These are phyloP conservation scores for Abscondita cerata DNA, from an alignment of 2,888 invertebrate species.

Conservation along the genomic window DNA sequence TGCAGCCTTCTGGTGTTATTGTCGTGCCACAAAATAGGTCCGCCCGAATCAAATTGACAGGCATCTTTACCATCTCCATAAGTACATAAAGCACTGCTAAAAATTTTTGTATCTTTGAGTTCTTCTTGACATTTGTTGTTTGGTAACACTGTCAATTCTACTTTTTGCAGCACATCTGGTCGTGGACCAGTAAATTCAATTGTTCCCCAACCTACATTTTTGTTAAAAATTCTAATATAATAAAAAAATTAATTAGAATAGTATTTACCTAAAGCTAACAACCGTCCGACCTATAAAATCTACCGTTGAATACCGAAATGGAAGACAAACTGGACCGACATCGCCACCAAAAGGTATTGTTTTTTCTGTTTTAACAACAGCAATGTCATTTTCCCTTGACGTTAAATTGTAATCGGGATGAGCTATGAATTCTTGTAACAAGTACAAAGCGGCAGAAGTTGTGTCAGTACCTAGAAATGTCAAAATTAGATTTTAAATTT, in stretches of 20 bases:
- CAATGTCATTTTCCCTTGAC: slow-evolving; percentile 62
- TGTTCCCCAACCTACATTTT: slow-evolving; percentile 68
- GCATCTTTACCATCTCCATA: slow-evolving; percentile 62
- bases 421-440: slow-evolving; percentile 50
- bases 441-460: slow-evolving; percentile 56
- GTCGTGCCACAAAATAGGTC: slow-evolving; percentile 65
- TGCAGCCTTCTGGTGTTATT: slow-evolving; percentile 53
- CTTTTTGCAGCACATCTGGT: slow-evolving; percentile 63
- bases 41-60: slow-evolving; percentile 68
- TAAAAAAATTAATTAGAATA: too few species aligned
- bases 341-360: slow-evolving; percentile 60
- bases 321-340: slow-evolving; percentile 71
- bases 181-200: slow-evolving; percentile 59
- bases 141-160: slow-evolving; percentile 61
- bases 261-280: slow-evolving; percentile 59
- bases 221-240: too few species aligned
- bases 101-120: slow-evolving; percentile 18
- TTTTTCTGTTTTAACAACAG: slow-evolving; percentile 55
- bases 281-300: slow-evolving; percentile 56
- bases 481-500: slow-evolving; percentile 4
- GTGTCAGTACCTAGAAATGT: slow-evolving; percentile 61
- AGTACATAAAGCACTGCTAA: slow-evolving; percentile 60
- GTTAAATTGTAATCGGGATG: slow-evolving; percentile 56
- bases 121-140: slow-evolving; percentile 56
- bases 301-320: slow-evolving; percentile 61